phyloP scores from a whole-genome alignment of 2,888 invertebrate genomes.

The Pseudococcus viburni region DNA sequence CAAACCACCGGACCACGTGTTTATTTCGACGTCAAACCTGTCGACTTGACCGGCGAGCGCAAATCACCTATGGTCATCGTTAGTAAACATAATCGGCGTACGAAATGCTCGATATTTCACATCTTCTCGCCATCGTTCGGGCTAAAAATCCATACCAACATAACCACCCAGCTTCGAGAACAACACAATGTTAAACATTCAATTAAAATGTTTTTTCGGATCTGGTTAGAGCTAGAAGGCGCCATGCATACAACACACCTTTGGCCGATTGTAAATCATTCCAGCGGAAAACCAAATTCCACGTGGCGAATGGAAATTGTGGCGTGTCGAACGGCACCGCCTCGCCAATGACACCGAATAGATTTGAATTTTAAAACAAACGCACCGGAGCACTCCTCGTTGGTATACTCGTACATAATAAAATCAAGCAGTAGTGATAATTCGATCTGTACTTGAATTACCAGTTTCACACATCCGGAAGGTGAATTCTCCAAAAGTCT shows the following conservation, averaged over 20 bases:
- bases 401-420: neutral
- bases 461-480: conserved; percentile 54
- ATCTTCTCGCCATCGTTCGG: too few relatives aligned
- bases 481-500: conserved; percentile 20
- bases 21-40: neutral
- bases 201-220: conserved; percentile 27
- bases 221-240: neutral
- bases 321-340: conserved; percentile 25
- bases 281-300: neutral
- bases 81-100: neutral
- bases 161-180: neutral
- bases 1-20: neutral
- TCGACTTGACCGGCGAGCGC: neutral
- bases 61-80: neutral
- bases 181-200: conserved; percentile 30
- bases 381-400: neutral
- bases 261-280: conserved; percentile 16
- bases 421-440: neutral
- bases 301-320: conserved; percentile 44
- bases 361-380: conserved; percentile 40
- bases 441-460: conserved; percentile 51
- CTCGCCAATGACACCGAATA: conserved; percentile 28
- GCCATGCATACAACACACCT: neutral
- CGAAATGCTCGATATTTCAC: too few relatives aligned
- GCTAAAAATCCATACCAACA: neutral